A percentile compares a stretch with the other conserved stretches of the same genome.
Conservation (phyloP, 2,113 vertebrate genomes). For the Seriola dumerili region DNA sequence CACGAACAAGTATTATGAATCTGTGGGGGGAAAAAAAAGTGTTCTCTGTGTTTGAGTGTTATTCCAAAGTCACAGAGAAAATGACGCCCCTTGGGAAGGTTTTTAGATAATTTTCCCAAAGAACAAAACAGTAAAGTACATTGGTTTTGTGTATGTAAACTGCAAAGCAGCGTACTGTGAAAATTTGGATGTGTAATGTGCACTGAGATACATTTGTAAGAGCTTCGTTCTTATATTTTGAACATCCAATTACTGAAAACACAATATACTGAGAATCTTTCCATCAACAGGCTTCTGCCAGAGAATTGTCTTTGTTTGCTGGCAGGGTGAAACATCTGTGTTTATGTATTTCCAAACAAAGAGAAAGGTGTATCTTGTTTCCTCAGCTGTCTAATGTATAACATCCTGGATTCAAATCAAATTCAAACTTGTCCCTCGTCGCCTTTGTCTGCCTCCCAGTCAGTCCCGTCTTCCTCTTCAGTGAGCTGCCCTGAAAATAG, state of each 20-base stretch:
- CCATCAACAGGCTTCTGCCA: not conserved
- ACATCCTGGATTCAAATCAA: not conserved
- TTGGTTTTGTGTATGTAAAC: too few species aligned
- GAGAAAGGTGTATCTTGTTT: not conserved
- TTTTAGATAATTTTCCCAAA: not conserved
- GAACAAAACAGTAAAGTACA: not conserved
- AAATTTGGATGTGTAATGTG: too few species aligned
- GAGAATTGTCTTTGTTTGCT: not conserved
- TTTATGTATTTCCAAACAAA: constrained; percentile 21
- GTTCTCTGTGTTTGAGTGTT: not conserved
- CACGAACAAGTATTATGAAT: not conserved
- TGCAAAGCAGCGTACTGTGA: not conserved
- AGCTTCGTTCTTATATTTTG: not conserved
- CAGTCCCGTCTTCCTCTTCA: not conserved
- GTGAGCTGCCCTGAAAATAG: not conserved
- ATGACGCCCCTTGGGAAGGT: not conserved
- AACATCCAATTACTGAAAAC: not conserved
- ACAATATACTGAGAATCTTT: not conserved
- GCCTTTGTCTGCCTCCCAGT: constrained; percentile 2
- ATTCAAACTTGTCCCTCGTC: not conserved
- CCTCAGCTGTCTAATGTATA: not conserved
- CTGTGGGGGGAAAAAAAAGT: not conserved
- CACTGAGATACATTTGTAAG: too few species aligned
- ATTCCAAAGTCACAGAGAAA: not conserved
- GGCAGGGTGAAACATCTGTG: not conserved